Conservation (phyloP, 2,797 vertebrate species). For the Odontamblyopus lacepedii region DNA sequence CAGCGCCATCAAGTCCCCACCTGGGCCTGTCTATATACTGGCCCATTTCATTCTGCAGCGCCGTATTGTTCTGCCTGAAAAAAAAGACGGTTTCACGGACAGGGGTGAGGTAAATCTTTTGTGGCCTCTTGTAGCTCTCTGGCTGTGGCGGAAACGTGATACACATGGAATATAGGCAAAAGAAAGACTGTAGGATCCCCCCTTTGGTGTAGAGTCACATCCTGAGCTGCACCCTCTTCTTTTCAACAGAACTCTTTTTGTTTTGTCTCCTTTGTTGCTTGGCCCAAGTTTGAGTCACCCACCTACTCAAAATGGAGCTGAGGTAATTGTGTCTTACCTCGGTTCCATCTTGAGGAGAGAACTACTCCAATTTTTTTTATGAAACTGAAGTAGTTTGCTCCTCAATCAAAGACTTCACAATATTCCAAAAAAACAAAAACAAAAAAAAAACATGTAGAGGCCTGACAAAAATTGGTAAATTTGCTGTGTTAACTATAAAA, state of each 20-base stretch:
- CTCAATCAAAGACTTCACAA: too few species aligned
- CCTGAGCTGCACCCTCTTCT: conserved; percentile 38
- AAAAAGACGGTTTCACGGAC: conserved; percentile 65
- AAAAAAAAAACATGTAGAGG: too few species aligned
- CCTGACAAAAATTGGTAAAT: too few species aligned
- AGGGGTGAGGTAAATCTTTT: conserved; percentile 76
- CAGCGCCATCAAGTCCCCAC: conserved; percentile 62
- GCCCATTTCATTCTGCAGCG: conserved; percentile 55
- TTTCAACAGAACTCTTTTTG: conserved; percentile 50
- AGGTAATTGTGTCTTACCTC: not conserved
- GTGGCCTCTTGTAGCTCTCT: conserved; percentile 51
- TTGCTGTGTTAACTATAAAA: too few species aligned
- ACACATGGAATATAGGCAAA: conserved; percentile 71
- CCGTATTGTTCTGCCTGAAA: conserved; percentile 61
- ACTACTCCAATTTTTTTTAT: not conserved
- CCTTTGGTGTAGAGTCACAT: conserved; percentile 24
- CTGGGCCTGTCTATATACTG: conserved; percentile 49
- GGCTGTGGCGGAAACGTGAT: conserved; percentile 68
- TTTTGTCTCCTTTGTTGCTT: conserved; percentile 49
- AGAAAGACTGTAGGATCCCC: conserved; percentile 31
- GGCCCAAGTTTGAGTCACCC: conserved; percentile 29
- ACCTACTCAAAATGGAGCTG: not conserved
- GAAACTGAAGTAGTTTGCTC: not conserved
- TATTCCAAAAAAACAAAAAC: too few species aligned
- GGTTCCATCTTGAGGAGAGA: too few species aligned